These are phyloP conservation scores for Propithecus deckenii DNA, from an alignment of 2,797 vertebrate genomes.

Conservation along the genomic window DNA sequence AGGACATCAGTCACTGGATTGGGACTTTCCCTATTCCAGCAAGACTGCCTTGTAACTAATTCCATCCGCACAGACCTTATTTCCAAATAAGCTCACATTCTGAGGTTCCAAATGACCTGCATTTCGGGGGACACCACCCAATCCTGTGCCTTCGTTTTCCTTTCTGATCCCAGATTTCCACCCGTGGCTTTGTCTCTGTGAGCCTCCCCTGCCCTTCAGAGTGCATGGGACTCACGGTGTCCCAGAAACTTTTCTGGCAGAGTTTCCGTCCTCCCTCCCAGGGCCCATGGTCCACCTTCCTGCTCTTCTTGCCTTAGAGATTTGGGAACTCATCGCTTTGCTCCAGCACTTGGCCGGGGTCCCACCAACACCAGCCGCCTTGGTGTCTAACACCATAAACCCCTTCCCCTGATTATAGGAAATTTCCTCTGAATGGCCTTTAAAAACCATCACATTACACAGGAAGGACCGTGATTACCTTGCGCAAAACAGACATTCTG, in stretches of 20 bases:
- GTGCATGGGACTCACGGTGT: not conserved
- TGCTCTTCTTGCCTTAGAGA: slow-evolving; percentile 63
- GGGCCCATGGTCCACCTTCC: slow-evolving; percentile 53
- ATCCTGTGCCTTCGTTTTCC: not conserved
- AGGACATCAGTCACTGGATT: not conserved
- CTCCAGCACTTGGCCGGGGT: slow-evolving; percentile 81
- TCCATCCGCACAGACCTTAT: not conserved
- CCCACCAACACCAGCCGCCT: slow-evolving; percentile 83
- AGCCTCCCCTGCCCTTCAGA: not conserved
- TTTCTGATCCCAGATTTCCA: not conserved
- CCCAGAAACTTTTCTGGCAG: not conserved
- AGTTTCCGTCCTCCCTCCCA: not conserved
- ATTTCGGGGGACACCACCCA: not conserved
- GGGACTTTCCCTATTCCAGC: not conserved
- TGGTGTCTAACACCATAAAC: slow-evolving; percentile 86
- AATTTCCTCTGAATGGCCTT: slow-evolving; percentile 88
- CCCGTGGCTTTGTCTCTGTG: not conserved
- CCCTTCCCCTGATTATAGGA: slow-evolving; percentile 87
- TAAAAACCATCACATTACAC: slow-evolving; percentile 87
- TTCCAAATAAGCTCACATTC: not conserved
- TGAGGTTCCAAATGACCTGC: not conserved
- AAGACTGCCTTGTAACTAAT: not conserved
- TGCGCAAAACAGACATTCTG: slow-evolving; percentile 82
- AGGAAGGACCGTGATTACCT: slow-evolving; percentile 86
- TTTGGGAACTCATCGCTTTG: slow-evolving; percentile 59